Base-by-base conservation (phyloP, 2,113 vertebrate species). In the Anguilla rostrata region DNA sequence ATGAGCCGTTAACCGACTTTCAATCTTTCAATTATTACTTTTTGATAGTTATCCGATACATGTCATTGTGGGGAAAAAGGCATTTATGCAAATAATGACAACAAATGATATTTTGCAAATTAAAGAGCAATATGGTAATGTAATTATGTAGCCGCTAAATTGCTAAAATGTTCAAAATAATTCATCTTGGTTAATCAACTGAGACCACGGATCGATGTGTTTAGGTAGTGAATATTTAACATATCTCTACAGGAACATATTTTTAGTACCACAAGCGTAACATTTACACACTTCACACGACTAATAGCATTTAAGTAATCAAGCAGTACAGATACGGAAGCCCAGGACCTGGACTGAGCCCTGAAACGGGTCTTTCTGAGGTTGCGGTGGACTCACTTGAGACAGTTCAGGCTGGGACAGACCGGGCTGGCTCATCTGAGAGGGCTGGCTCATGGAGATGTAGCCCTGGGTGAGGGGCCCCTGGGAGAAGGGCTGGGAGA, bases 361-460 rank as follows among this genome's bases (percentile, higher is more conserved):
- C 7, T 34, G 71, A 29, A 11, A n/a, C 22, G 18, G 7, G 2
- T 18, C 26, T 71, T 9, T n/a, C 63, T 20, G 63, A 18, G 63
- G 26, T n/a, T n/a, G 4, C 63, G 26, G 63, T 3, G 20, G 63
- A 75, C 85, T 91, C 92, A 99, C 98, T 97, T 99, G 98, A 34
- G 98, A 99, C 89, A 99, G 94, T 90, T 99, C 98, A 0, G 98
- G 97, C 87, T 99, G 98, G 86, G 98, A 99, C 85, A 99, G 97
- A 89, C 98, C 98, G 0, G 98, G 98, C 93, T 99, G 98, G 92
- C 98, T 99, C 98, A 99, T 99, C 95, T 99, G 98, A 0, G 98
- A 99, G 0, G 98, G 98, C 90, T 99, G 98, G 92, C 98, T 99
- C 98, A 99, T 99, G 93, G 97, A 97, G 94, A 99, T 97, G 90